Conservation (phyloP, 2,113 vertebrate species). For the Vulpes vulpes region DNA sequence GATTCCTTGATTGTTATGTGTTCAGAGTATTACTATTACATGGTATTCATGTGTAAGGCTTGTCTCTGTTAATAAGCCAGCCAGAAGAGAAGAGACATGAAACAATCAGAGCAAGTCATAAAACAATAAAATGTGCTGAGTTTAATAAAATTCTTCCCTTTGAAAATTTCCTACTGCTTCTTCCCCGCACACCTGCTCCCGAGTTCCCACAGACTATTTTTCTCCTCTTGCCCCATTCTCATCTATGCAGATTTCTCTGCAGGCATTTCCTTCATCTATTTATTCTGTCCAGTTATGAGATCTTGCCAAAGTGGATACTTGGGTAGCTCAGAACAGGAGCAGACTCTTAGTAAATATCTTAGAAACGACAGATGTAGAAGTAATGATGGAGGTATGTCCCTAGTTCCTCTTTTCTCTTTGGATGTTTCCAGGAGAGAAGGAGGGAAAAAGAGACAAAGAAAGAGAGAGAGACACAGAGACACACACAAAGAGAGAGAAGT, state of each 20-base stretch:
- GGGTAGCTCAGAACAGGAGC: background rate
- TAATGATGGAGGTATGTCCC: background rate
- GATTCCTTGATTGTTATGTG: background rate
- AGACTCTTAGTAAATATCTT: background rate
- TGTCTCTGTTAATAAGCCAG: background rate
- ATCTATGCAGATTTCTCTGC: background rate
- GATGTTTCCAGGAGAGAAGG: background rate
- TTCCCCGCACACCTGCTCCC: background rate
- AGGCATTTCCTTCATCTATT: background rate
- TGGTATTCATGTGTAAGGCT: background rate
- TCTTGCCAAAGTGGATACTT: background rate
- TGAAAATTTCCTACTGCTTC: background rate
- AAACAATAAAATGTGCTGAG: background rate
- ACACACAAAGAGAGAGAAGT: background rate
- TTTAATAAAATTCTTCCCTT: background rate
- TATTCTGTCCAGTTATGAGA: background rate
- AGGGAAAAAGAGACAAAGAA: background rate
- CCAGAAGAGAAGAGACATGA: background rate
- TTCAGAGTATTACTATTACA: background rate
- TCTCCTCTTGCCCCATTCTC: background rate
- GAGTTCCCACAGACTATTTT: background rate
- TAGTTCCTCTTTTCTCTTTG: background rate
- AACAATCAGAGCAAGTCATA: background rate
- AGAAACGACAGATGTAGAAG: background rate
- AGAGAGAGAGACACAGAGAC: background rate